These are phyloP conservation scores for Apeltes quadracus DNA, from an alignment of 2,113 vertebrate genomes.

Conservation along the genomic window DNA sequence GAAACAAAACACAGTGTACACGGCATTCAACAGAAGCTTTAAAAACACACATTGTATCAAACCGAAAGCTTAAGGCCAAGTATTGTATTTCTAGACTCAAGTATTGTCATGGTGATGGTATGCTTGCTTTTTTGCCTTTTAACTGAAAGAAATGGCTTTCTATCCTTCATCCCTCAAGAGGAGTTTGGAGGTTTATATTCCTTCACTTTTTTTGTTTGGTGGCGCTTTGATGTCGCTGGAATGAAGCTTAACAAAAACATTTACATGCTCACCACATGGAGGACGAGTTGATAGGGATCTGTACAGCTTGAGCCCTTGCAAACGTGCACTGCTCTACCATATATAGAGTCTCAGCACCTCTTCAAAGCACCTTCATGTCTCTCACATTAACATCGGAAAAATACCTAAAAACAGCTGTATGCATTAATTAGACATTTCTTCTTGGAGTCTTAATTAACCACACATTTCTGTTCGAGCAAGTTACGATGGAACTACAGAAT, in stretches of 20 bases:
- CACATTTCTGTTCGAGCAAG: background rate
- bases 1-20: conserved; percentile 45
- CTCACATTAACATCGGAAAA: background rate
- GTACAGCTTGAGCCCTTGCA: conserved; percentile 6
- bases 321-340: conserved; percentile 31
- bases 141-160: conserved; percentile 21
- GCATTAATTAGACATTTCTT: background rate
- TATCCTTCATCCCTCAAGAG: conserved; percentile 25
- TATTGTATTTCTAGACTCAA: no score
- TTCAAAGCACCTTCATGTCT: conserved; percentile 25
- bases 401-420: background rate
- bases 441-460: background rate
- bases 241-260: conserved; percentile 61
- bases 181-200: conserved; percentile 60
- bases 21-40: conserved; percentile 39
- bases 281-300: conserved; percentile 43
- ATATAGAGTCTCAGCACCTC: conserved; percentile 41
- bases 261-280: conserved; percentile 48
- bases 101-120: conserved; percentile 53
- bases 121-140: conserved; percentile 43
- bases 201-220: conserved; percentile 40
- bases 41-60: conserved; percentile 33
- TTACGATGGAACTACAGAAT: background rate
- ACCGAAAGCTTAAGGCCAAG: conserved; percentile 4
- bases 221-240: conserved; percentile 63